Evolutionary conservation across 2,113 vertebrate genomes (phyloP), one percentile per base, ranked within the genome.

Genomic region (Cathartes aura): DNA sequence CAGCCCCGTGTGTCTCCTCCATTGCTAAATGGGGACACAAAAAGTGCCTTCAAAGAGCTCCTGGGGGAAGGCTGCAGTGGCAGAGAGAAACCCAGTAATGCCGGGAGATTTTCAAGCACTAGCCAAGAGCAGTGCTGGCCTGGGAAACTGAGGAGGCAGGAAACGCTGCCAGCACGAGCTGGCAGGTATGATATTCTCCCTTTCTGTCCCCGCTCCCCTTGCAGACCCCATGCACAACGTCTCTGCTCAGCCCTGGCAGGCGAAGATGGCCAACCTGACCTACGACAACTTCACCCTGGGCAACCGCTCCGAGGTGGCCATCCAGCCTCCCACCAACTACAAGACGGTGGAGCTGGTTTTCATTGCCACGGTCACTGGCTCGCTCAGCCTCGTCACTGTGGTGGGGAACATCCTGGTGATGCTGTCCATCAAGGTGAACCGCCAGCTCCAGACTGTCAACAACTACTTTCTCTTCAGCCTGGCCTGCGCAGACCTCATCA

Each of bases 351-450:
- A 99, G 98, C 99, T 99, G 98, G 98, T 99, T 45, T 99, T 99
- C 88, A 99, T 99, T 0, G 99, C 99, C 91, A 98, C 99, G 0
- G 99, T 99, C 59, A 99, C 99, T 0, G 99, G 99, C 67, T 99
- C 99, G 0, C 98, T 99, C 81, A 99, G 99, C 95, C 99, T 99
- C 9, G 99, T 99, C 97, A 99, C 99, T 0, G 99, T 99, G 12
- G 99, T 99, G 36, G 99, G 99, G 75, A 99, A 99, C 94, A 99
- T 99, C 97, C 97, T 99, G 86, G 99, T 99, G 93, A 99, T 99
- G 99, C 98, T 99, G 30, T 99, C 99, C 91, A 99, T 99, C 98
- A 99, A 99, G 97, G 99, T 99, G 40, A 99, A 99, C 98, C 98
- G 99, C 52, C 99, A 99, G 97, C 98, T 99, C 75, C 99, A 99